phyloP scores from a whole-genome alignment of 1,140 invertebrate species.

The Drosophila sp. region DNA sequence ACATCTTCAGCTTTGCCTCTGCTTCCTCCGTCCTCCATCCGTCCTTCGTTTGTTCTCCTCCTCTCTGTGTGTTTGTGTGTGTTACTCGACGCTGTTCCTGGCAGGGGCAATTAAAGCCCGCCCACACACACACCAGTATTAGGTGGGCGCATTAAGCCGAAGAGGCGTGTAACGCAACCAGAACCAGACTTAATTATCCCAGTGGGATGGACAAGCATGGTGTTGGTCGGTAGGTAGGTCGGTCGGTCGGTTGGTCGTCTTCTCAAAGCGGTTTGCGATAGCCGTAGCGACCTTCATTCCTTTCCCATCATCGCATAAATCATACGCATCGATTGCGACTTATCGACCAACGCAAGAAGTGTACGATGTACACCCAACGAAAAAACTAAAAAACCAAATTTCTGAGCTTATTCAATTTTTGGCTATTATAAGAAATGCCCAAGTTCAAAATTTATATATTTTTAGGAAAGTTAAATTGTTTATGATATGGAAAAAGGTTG shows the following conservation, averaged over 20 bases:
- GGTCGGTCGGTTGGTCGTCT: neutral
- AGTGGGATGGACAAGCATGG: constrained; percentile 19
- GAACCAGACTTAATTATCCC: constrained; percentile 36
- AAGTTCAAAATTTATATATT: too few species aligned
- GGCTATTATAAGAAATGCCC: too few species aligned
- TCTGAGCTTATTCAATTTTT: too few species aligned
- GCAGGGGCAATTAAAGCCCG: constrained; percentile 56
- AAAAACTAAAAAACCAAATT: too few species aligned
- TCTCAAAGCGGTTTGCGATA: constrained; percentile 1
- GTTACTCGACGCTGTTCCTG: neutral
- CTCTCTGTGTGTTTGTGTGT: neutral
- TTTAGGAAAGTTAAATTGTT: too few species aligned
- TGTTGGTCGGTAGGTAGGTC: neutral
- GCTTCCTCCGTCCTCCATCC: neutral
- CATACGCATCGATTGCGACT: constrained; percentile 57
- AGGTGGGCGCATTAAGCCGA: constrained; percentile 15
- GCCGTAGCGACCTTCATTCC: constrained; percentile 9
- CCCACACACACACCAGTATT: constrained; percentile 26
- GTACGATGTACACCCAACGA: neutral
- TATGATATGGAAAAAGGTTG: too few species aligned
- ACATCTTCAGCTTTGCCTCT: constrained; percentile 41
- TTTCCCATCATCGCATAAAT: constrained; percentile 46
- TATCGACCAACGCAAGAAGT: constrained; percentile 43
- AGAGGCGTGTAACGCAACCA: constrained; percentile 7
- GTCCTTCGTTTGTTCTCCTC: too few species aligned